Conservation (phyloP, 2,888 invertebrate species). For the Sarcophaga carnaria region DNA sequence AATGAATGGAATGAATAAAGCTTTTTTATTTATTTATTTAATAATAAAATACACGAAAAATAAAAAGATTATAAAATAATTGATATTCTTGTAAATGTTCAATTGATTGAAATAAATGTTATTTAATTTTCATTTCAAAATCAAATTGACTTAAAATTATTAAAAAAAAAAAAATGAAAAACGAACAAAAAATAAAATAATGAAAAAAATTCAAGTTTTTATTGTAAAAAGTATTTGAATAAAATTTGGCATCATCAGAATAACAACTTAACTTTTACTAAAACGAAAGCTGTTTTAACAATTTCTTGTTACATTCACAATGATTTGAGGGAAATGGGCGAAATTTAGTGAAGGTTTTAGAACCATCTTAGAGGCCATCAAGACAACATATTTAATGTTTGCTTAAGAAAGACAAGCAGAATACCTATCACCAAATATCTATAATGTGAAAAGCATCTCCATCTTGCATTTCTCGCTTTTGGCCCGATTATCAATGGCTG, state of each 20-base stretch:
- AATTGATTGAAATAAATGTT: slow-evolving; percentile 54
- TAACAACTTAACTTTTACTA: too few relatives aligned
- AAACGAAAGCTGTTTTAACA: too few relatives aligned
- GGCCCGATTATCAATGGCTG: too few relatives aligned
- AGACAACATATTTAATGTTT: too few relatives aligned
- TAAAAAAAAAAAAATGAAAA: slow-evolving; percentile 25
- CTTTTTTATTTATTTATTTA: slow-evolving; percentile 19
- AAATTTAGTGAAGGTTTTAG: too few relatives aligned
- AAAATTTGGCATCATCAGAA: neutral
- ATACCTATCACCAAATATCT: too few relatives aligned
- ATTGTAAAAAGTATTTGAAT: neutral
- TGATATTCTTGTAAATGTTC: slow-evolving; percentile 45
- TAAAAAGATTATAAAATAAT: neutral
- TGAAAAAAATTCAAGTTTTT: neutral
- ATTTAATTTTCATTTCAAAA: slow-evolving; percentile 47
- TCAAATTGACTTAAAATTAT: slow-evolving; percentile 40
- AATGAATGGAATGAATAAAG: slow-evolving; percentile 9
- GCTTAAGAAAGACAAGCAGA: too few relatives aligned
- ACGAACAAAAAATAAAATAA: slow-evolving; percentile 9
- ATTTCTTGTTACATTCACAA: too few relatives aligned
- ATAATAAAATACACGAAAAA: neutral
- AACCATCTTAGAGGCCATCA: too few relatives aligned
- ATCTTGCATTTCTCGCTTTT: too few relatives aligned
- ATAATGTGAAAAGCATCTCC: too few relatives aligned
- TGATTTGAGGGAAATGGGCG: too few relatives aligned